Evolutionary conservation across 2,797 vertebrate genomes (phyloP), one percentile per base, ranked within the genome.

Genomic region (Danio tinwini): DNA sequence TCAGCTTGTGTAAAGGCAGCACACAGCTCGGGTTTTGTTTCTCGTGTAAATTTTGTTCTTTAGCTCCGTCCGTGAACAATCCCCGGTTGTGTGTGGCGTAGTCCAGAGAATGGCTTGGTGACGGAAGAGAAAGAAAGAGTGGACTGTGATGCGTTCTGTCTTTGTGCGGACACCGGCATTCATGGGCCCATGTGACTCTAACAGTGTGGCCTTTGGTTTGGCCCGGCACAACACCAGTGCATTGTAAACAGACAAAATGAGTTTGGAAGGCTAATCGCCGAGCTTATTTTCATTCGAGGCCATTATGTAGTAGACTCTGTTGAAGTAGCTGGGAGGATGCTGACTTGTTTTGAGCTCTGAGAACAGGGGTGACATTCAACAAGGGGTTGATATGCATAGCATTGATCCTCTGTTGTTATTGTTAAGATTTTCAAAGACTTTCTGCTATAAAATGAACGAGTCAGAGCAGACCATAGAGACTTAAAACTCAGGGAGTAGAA

Each of bases 21-120:
- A 40, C 81, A 87, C 86, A 84, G 82, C 73, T 82, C 75, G 17
- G 29, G 80, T 82, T 87, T 85, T 87, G 86, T 87, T 87, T 84
- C 76, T 83, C 84, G 83, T 87, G 84, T 87, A 87, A 87, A 85
- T 85, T 87, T 85, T 82, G 80, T 78, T 85, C 84, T 85, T 85
- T 82, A 63, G 84, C 67, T 10, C 14, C 21, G 7, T 71, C 56
- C 44, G 21, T 78, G 75, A 82, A 87, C 82, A 84, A 82, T 81
- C 68, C 65, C 62, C 6, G 45, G 81, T 72, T 80, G 74, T 80
- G 83, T 79, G 73, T 80, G 44, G 44, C 2, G 5, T 39, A 63
- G 49, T 50, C 3, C 37, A 65, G 72, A 81, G 74, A 81, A 61
- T 58, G 68, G 63, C 29, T 59, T 78, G 58, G 63, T 67, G 52